Percentiles rank a stretch among this genome's conserved stretches.
Conservation (phyloP, 2,797 vertebrate genomes). For the Microctenopoma lineatum region DNA sequence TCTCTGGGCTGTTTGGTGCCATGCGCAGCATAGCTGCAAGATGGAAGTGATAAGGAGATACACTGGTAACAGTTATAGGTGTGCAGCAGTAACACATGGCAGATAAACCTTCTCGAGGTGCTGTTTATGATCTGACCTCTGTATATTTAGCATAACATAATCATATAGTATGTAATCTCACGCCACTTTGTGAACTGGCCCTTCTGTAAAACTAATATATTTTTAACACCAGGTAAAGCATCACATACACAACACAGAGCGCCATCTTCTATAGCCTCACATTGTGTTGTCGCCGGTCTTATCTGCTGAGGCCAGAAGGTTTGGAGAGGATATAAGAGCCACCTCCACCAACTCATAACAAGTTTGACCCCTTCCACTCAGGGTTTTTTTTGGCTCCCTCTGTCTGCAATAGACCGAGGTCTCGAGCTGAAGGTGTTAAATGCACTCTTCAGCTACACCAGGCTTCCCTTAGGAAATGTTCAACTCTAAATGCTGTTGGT, state of each 20-base stretch:
- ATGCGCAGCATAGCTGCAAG: constrained; percentile 7
- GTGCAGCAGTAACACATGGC: not conserved
- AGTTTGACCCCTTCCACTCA: no score
- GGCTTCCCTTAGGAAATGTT: not conserved
- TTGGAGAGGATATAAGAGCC: not conserved
- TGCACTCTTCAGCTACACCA: not conserved
- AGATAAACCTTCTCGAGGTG: not conserved
- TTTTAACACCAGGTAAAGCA: not conserved
- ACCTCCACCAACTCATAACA: not conserved
- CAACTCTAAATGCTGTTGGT: not conserved
- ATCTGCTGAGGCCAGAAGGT: not conserved
- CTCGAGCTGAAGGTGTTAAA: not conserved
- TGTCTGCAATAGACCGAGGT: no score
- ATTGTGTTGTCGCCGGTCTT: not conserved
- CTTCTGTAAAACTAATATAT: not conserved
- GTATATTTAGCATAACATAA: not conserved
- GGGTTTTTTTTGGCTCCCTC: no score
- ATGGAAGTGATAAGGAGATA: constrained; percentile 14
- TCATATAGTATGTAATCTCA: not conserved
- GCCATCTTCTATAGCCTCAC: not conserved
- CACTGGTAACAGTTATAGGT: not conserved
- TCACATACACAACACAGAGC: not conserved
- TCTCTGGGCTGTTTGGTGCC: constrained; percentile 18
- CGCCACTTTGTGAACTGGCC: not conserved
- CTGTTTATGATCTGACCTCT: not conserved